A percentile compares a stretch with the other conserved stretches of the same genome.
These are phyloP conservation scores for Spisula solida DNA, from an alignment of 2,888 invertebrate genomes.

Conservation along the genomic window DNA sequence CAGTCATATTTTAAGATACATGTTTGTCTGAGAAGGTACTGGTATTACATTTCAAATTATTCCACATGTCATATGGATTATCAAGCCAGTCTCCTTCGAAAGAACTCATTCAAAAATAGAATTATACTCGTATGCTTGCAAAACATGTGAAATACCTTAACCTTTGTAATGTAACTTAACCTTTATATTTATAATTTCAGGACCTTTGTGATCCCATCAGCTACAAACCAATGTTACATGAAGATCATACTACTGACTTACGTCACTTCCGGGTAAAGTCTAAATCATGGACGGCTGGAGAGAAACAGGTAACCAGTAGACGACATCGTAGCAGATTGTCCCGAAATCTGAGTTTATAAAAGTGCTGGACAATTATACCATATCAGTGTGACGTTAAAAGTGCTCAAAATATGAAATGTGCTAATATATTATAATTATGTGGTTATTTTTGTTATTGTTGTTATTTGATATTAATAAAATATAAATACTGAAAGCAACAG, in stretches of 20 bases:
- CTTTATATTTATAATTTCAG: not conserved
- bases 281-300: constrained; percentile 89
- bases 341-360: constrained; percentile 37
- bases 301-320: constrained; percentile 54
- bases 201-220: constrained; percentile 91
- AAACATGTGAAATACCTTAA: too few relatives aligned
- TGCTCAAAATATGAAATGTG: not conserved
- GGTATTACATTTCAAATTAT: too few relatives aligned
- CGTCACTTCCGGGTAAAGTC: constrained; percentile 92
- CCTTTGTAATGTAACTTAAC: not conserved
- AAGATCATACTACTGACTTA: constrained; percentile 91
- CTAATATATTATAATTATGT: not conserved
- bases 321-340: constrained; percentile 39
- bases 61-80: too few relatives aligned
- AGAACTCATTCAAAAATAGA: not conserved
- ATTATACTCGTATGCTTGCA: not conserved
- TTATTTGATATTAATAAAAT: not conserved
- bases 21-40: too few relatives aligned
- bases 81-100: too few relatives aligned
- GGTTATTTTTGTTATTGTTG: too few relatives aligned
- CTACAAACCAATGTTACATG: constrained; percentile 95
- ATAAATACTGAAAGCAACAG: not conserved
- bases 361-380: not conserved
- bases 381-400: not conserved
- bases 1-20: too few relatives aligned